phyloP scores from a whole-genome alignment of 1,140 invertebrate genomes.

The Caenorhabditis tropicalis region DNA sequence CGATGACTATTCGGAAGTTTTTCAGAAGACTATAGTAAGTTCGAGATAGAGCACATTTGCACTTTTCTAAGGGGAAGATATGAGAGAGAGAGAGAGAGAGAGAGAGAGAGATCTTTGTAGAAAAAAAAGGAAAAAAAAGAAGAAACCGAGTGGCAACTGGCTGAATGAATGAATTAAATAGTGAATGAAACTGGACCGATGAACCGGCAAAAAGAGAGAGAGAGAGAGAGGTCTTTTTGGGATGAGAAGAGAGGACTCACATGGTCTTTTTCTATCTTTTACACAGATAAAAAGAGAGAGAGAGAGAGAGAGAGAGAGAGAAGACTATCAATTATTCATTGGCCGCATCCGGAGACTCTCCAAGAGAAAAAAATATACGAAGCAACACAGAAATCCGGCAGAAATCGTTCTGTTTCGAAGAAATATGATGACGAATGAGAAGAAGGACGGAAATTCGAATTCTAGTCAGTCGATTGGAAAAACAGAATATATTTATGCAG shows the following conservation, averaged over 20 bases:
- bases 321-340: not conserved
- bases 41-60: no score
- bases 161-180: conserved; percentile 40
- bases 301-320: not conserved
- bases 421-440: not conserved
- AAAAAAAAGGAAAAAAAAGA: not conserved
- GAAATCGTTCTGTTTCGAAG: not conserved
- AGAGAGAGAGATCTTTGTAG: not conserved
- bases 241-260: no score
- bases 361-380: no score
- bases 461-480: conserved; percentile 20
- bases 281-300: not conserved
- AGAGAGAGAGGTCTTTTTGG: not conserved
- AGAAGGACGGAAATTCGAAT: conserved; percentile 29
- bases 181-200: conserved; percentile 32
- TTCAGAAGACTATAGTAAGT: no score
- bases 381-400: no score
- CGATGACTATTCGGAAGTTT: no score
- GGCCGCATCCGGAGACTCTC: no score
- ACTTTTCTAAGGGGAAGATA: not conserved
- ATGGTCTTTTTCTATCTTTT: not conserved
- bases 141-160: not conserved
- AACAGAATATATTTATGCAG: not conserved
- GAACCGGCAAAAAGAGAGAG: not conserved
- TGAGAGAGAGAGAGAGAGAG: not conserved